Base-by-base conservation (phyloP, 2,113 vertebrate genomes). In the Synodontis membranacea region DNA sequence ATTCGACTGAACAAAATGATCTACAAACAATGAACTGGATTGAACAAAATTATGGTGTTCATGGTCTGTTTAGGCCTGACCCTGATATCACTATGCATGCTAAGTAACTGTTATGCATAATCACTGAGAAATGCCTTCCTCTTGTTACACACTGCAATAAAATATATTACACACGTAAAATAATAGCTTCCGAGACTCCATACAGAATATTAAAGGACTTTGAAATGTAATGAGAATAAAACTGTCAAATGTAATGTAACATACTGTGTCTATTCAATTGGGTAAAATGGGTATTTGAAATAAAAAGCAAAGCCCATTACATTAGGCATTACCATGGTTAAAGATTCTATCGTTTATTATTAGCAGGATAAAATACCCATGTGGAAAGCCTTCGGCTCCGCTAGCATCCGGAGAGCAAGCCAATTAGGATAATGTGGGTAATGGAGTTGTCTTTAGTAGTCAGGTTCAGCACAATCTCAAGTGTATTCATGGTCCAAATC, bases 371-470 rank as follows among this genome's bases (percentile, higher is more conserved):
- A 84, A 84, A 46, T 60, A 50, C 62, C 25, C 48, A 44, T 25
- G 25, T 34, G 23, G 12, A 50, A 56, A 58, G 39, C 28, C 39
- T 74, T 28, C 11, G n/a, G 34, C 34, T 42, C 34, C 14, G 46
- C 15, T 54, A 84, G 70, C 23, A 72, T 31, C 37, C 75, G 25
- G 7, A 60, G 39, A 46, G 28, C 52, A 50, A 60, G 31, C 54
- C 56, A 25, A 50, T 78, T 28, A 28, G 7, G 5, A 44, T 62
- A 44, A 75, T 75, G 56, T 78, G 19, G 54, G 39, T 78, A 60
- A 58, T 31, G n/a, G 72, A 48, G 54, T 34, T 85, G 84, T 76
- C 64, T 60, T 56, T 84, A n/a, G 42, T 34, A 21, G 42, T 64
- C 17, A 46, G 62, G n/a, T 46, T 66, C 44, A 68, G 81, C 39